A percentile compares a stretch with the other conserved stretches of the same genome.
Conservation (phyloP, 2,888 invertebrate species). For the Hetaerina titia region DNA sequence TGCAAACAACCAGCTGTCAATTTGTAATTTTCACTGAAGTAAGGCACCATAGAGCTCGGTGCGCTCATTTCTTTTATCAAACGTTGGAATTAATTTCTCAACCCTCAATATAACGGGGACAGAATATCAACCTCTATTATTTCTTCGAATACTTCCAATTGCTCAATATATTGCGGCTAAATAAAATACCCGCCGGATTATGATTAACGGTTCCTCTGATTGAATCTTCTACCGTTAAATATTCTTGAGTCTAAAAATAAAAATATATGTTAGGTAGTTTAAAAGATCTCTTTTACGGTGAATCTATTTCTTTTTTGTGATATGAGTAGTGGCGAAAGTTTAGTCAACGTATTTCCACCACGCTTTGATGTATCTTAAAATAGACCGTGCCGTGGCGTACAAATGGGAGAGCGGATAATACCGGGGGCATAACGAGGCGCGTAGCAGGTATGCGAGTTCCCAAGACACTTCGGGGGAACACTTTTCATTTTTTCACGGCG, state of each 20-base stretch:
- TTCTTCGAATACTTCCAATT: background rate
- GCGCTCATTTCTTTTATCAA: background rate
- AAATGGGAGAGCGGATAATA: background rate
- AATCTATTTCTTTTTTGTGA: background rate
- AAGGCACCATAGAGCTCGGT: background rate
- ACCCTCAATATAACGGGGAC: background rate
- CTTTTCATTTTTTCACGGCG: slow-evolving; percentile 16
- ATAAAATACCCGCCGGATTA: background rate
- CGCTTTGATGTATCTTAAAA: background rate
- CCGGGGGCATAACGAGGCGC: background rate
- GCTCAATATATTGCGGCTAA: background rate
- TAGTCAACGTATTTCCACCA: background rate
- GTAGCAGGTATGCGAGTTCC: background rate
- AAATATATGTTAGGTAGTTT: background rate
- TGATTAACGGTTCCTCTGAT: background rate
- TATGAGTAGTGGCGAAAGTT: background rate
- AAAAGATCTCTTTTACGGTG: background rate
- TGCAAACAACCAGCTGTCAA: too few relatives aligned
- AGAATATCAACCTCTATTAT: background rate
- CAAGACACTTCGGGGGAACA: slow-evolving; percentile 3
- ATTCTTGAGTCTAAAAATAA: background rate
- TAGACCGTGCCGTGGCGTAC: background rate
- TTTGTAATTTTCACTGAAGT: too few relatives aligned
- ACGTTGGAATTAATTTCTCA: background rate
- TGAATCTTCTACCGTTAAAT: background rate